Base-by-base conservation (phyloP, 2,797 vertebrate species). In the Myotis pilosus region DNA sequence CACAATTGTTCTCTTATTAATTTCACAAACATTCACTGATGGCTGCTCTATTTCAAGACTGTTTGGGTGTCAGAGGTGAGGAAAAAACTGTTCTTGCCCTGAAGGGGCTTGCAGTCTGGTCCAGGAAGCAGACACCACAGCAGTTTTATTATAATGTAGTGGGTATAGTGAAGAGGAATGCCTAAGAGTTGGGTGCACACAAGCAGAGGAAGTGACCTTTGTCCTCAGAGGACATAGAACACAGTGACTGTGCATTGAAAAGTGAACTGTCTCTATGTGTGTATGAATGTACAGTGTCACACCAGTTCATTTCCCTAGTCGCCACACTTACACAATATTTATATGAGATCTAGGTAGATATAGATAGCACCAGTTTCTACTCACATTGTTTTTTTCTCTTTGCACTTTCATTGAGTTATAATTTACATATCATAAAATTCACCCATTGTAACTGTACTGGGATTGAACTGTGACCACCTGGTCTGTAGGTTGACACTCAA, bases 381-480 rank as follows among this genome's bases (percentile, higher is more conserved):
- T 89, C 11, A 62, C 17, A 38, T 91, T 75, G 68, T 84, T 72
- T 95, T 53, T 76, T 64, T n/a, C 55, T 92, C 10, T 68, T 41
- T 93, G 62, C 47, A 87, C 44, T 33, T 78, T 69, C 41, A 89
- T 55, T 93, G 36, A 82, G 47, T 68, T 91, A 28, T 38, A 87
- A 71, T 91, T 75, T 89, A 55, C 30, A 68, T 47, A 36, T 23
- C 62, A 78, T 69, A 83, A 93, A 93, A 93, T 72, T 92, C 69
- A 85, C 47, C 62, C 41, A 33, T 38, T 68, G 7, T 85, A 78
- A 72, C 15, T 60, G 5, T 68, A 69, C 47, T 2, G 1, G 5
- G 12, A 60, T 60, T 60, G 57, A 28, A 60, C 57, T 30, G 57
- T 60, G 57, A 60, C 12, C 57, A 28, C 57, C 57, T 30, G 57